Evolutionary conservation across 2,113 vertebrate genomes (phyloP).

Genomic region (Clarias magur): DNA sequence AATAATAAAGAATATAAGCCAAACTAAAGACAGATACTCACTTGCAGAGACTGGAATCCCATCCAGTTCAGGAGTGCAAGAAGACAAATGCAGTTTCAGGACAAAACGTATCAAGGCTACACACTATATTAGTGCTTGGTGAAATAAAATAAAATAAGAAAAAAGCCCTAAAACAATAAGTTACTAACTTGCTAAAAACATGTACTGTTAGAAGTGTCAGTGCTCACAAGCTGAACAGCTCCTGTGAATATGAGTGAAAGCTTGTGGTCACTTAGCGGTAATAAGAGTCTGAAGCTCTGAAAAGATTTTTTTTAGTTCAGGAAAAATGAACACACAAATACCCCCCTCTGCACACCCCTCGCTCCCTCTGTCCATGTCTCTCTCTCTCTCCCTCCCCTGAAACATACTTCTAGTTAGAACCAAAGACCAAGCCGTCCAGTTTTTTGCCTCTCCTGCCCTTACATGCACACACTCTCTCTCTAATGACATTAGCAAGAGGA

Average conservation of each 20-base stretch:
- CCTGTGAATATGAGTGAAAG: conserved; percentile 34
- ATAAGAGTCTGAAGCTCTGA: conserved; percentile 51
- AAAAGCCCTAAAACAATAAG: not conserved
- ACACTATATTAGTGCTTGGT: not conserved
- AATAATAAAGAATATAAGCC: not conserved
- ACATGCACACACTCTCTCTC: conserved; percentile 50
- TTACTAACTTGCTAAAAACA: not conserved
- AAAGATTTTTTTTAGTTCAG: conserved; percentile 45
- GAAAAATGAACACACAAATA: conserved; percentile 44
- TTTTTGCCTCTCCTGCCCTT: conserved; percentile 48
- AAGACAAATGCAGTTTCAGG: not conserved
- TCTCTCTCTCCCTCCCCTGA: conserved; percentile 34
- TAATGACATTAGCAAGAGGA: conserved; percentile 68
- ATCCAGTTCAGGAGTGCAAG: not conserved
- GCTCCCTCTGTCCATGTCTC: conserved; percentile 38
- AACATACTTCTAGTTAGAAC: conserved; percentile 59
- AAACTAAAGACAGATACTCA: not conserved
- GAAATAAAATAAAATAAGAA: not conserved
- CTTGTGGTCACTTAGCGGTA: conserved; percentile 52
- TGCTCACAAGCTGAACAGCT: conserved; percentile 37
- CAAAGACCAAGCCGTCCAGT: conserved; percentile 61
- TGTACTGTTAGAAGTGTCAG: conserved; percentile 23
- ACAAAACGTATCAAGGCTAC: not conserved
- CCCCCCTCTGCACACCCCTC: conserved; percentile 40
- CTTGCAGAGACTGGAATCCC: not conserved